These are phyloP conservation scores for Caenorhabditis imperialis DNA, from an alignment of 2,888 invertebrate species.

Conservation along the genomic window DNA sequence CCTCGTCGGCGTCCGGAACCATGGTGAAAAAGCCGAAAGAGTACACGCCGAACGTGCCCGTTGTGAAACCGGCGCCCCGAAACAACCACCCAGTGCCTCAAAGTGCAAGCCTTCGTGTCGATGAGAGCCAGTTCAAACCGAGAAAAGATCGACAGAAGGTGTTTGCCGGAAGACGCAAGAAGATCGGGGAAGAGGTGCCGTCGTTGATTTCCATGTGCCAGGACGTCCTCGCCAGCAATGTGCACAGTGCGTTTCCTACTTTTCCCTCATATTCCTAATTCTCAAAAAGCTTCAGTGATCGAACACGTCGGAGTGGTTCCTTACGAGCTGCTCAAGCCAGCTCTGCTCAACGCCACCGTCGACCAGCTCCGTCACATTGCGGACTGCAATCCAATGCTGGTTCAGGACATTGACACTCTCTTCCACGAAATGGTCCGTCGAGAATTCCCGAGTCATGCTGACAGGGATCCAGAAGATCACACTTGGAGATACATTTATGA, in stretches of 20 bases:
- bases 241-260: conserved; percentile 21
- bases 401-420: conserved; percentile 31
- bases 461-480: conserved; percentile 15
- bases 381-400: conserved; percentile 39
- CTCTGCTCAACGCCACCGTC: conserved; percentile 12
- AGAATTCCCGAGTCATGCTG: conserved; percentile 48
- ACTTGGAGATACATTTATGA: conserved; percentile 49
- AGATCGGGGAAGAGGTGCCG: conserved; percentile 23
- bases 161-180: conserved; percentile 44
- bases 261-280: not conserved
- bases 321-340: conserved; percentile 36
- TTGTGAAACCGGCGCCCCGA: not conserved
- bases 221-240: conserved; percentile 24
- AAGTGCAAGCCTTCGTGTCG: conserved; percentile 22
- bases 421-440: conserved; percentile 22
- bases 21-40: conserved; percentile 6
- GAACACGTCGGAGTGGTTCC: conserved; percentile 47
- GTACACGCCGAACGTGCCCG: conserved; percentile 11
- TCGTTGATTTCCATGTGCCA: conserved; percentile 36
- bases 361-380: conserved; percentile 38
- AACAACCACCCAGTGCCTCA: conserved; percentile 19
- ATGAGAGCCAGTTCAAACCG: conserved; percentile 53
- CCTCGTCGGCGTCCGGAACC: conserved; percentile 1
- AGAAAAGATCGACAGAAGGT: conserved; percentile 49
- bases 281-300: conserved; percentile 47